These are phyloP conservation scores for Bolborhynchus lineola DNA, from an alignment of 2,113 vertebrate genomes.

Conservation along the genomic window DNA sequence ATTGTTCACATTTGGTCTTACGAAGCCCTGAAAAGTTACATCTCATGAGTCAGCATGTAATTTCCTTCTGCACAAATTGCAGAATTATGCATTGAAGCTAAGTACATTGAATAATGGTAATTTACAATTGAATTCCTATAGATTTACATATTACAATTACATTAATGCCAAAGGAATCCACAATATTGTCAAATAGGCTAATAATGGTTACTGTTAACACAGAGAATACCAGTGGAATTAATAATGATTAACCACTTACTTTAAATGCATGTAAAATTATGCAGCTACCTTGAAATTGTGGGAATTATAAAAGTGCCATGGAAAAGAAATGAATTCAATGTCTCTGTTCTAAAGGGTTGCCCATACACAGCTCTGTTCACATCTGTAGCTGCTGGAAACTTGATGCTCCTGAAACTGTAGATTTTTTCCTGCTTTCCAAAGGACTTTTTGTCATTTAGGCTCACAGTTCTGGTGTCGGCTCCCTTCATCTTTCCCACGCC, in stretches of 20 bases:
- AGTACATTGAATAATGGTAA: conserved; percentile 37
- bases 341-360: neutral
- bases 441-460: neutral
- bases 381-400: neutral
- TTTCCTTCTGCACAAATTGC: conserved; percentile 51
- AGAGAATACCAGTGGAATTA: conserved; percentile 15
- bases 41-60: conserved; percentile 54
- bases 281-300: conserved; percentile 29
- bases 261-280: conserved; percentile 38
- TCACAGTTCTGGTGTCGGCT: neutral
- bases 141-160: conserved; percentile 53
- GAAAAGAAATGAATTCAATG: neutral
- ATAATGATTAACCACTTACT: conserved; percentile 35
- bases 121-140: conserved; percentile 52
- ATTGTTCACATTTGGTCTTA: conserved; percentile 44
- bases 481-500: neutral
- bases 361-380: neutral
- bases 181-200: conserved; percentile 49
- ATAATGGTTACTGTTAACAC: conserved; percentile 32
- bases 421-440: neutral
- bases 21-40: conserved; percentile 27
- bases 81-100: conserved; percentile 42
- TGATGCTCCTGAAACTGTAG: neutral
- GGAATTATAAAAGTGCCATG: neutral
- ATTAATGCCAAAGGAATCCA: conserved; percentile 46